A percentile compares a stretch with the other conserved stretches of the same genome.
phyloP scores from a whole-genome alignment of 2,888 invertebrate species.

The Erebia ligea region DNA sequence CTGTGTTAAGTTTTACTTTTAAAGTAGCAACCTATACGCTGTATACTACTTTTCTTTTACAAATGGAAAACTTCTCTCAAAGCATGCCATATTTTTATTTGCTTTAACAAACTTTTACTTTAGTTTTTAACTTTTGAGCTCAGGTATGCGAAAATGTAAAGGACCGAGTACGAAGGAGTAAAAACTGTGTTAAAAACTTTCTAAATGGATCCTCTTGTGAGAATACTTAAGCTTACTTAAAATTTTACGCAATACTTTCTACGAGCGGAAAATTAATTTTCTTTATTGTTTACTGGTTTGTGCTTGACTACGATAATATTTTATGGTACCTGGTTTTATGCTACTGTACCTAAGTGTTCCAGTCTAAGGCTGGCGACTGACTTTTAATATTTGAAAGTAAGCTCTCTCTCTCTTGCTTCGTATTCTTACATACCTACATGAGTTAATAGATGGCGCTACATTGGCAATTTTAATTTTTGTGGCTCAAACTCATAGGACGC shows the following conservation, averaged over 20 bases:
- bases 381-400: no score
- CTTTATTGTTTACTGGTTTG: background rate
- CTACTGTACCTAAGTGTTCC: no score
- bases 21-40: background rate
- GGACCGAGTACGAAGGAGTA: slow-evolving; percentile 20
- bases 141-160: slow-evolving; percentile 23
- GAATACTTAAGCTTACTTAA: slow-evolving; percentile 15
- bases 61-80: slow-evolving; percentile 16
- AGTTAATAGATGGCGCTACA: no score
- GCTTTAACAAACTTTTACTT: slow-evolving; percentile 16
- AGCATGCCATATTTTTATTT: slow-evolving; percentile 23
- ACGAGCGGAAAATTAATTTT: background rate
- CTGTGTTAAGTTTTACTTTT: background rate
- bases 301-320: no score
- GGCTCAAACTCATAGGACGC: no score
- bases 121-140: slow-evolving; percentile 18
- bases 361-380: no score
- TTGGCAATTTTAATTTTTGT: no score
- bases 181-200: slow-evolving; percentile 21
- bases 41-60: slow-evolving; percentile 12
- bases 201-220: slow-evolving; percentile 16
- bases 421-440: no score
- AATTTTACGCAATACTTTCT: slow-evolving; percentile 6
- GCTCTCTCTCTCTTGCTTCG: no score
- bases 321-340: no score